These are phyloP conservation scores for Notolepis coatsorum DNA, from an alignment of 2,797 vertebrate genomes.

Conservation along the genomic window DNA sequence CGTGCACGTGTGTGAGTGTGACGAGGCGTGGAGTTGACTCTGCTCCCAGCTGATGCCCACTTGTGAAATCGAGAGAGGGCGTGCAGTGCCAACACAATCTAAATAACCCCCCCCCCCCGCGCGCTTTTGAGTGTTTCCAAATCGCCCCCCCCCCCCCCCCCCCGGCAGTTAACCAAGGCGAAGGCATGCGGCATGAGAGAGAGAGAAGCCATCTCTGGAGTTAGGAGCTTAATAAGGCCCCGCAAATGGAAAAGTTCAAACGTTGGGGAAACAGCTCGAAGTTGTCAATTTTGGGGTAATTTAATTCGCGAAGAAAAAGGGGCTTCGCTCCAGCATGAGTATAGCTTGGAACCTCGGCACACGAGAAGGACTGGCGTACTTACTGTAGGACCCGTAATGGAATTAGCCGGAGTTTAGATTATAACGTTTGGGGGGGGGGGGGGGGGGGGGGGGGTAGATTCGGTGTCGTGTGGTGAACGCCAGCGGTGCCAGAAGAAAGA, in stretches of 20 bases:
- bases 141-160: no score
- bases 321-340: conserved; percentile 50
- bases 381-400: conserved; percentile 57
- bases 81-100: conserved; percentile 48
- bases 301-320: conserved; percentile 58
- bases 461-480: conserved; percentile 30
- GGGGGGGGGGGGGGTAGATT: conserved; percentile 42
- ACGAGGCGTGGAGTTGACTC: conserved; percentile 34
- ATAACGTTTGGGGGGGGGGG: conserved; percentile 56
- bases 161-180: conserved; percentile 50
- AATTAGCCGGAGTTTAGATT: conserved; percentile 63
- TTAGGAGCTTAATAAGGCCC: conserved; percentile 45
- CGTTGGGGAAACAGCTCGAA: conserved; percentile 38
- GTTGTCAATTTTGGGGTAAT: conserved; percentile 60
- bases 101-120: no score
- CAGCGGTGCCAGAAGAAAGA: conserved; percentile 29
- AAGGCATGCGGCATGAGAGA: conserved; percentile 51
- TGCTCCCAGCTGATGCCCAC: conserved; percentile 53
- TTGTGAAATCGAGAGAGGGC: conserved; percentile 51
- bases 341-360: conserved; percentile 37
- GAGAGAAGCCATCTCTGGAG: conserved; percentile 52
- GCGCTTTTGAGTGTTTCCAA: conserved; percentile 48
- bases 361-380: conserved; percentile 56
- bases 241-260: conserved; percentile 68
- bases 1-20: no score